Percentiles rank a stretch among this genome's conserved stretches.
These are phyloP conservation scores for Tautogolabrus adspersus DNA, from an alignment of 2,113 vertebrate genomes.

Conservation along the genomic window DNA sequence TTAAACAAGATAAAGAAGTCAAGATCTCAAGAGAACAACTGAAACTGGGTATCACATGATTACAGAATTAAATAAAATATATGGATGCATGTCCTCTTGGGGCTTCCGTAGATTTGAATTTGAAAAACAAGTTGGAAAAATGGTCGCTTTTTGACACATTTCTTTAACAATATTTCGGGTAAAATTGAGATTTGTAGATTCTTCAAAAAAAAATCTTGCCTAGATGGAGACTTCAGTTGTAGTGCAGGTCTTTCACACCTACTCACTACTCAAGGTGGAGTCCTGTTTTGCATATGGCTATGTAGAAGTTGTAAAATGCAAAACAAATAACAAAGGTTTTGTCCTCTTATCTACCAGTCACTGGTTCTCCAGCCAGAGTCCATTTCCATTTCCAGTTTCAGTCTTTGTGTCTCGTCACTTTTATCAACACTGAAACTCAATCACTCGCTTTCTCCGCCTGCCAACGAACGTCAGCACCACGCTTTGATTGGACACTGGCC, in stretches of 20 bases:
- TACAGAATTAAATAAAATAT: too few species aligned
- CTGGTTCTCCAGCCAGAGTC: background rate
- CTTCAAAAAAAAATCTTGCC: too few species aligned
- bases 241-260: constrained; percentile 20
- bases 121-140: too few species aligned
- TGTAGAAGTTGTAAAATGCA: constrained; percentile 36
- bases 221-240: too few species aligned
- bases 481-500: constrained; percentile 53
- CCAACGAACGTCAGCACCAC: background rate
- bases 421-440: constrained; percentile 21
- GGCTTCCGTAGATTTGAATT: too few species aligned
- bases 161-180: too few species aligned
- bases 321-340: constrained; percentile 39
- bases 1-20: too few species aligned
- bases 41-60: too few species aligned
- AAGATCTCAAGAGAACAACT: too few species aligned
- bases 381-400: constrained; percentile 11
- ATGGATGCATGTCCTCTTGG: too few species aligned
- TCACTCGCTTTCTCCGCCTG: constrained; percentile 14
- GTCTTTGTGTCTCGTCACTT: constrained; percentile 29
- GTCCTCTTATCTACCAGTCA: background rate
- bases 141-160: too few species aligned
- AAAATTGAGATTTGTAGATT: too few species aligned
- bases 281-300: constrained; percentile 49
- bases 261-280: constrained; percentile 14